These are phyloP conservation scores for Nymphalis io DNA, from an alignment of 1,140 invertebrate genomes.

Conservation along the genomic window DNA sequence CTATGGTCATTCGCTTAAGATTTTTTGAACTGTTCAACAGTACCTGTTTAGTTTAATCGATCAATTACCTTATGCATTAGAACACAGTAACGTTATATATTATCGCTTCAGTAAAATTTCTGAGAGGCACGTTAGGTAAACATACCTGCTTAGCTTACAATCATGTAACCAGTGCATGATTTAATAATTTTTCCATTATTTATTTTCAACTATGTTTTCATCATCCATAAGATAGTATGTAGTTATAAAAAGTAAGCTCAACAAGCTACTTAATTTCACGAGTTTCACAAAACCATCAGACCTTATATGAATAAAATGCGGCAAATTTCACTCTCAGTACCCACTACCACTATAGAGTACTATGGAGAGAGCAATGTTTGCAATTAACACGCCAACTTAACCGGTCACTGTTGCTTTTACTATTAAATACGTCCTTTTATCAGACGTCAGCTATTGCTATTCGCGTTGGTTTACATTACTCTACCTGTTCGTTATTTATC, in stretches of 20 bases:
- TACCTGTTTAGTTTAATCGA: too few relatives aligned
- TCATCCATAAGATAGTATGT: background rate
- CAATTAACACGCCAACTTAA: slow-evolving; percentile 43
- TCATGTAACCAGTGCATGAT: too few relatives aligned
- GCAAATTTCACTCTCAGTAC: slow-evolving; percentile 24
- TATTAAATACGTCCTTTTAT: slow-evolving; percentile 25
- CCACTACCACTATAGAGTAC: slow-evolving; percentile 19
- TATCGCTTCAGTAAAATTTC: too few relatives aligned
- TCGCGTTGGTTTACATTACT: slow-evolving; percentile 10
- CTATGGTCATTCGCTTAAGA: too few relatives aligned
- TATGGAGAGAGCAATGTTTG: slow-evolving; percentile 35
- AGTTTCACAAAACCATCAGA: slow-evolving; percentile 20
- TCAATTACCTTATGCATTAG: too few relatives aligned
- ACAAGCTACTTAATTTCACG: slow-evolving; percentile 6
- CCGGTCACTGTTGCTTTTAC: slow-evolving; percentile 31
- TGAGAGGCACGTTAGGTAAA: too few relatives aligned
- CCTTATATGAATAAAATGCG: slow-evolving; percentile 18
- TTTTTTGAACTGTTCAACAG: too few relatives aligned
- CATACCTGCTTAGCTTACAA: too few relatives aligned
- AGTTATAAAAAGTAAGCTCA: background rate
- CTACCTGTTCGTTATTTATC: slow-evolving; percentile 13
- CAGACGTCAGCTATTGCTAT: slow-evolving; percentile 13
- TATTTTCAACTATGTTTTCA: too few relatives aligned
- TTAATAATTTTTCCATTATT: too few relatives aligned
- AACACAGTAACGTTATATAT: too few relatives aligned